Evolutionary conservation across 2,797 vertebrate genomes (phyloP).

Genomic region (Myotis findleyi): DNA sequence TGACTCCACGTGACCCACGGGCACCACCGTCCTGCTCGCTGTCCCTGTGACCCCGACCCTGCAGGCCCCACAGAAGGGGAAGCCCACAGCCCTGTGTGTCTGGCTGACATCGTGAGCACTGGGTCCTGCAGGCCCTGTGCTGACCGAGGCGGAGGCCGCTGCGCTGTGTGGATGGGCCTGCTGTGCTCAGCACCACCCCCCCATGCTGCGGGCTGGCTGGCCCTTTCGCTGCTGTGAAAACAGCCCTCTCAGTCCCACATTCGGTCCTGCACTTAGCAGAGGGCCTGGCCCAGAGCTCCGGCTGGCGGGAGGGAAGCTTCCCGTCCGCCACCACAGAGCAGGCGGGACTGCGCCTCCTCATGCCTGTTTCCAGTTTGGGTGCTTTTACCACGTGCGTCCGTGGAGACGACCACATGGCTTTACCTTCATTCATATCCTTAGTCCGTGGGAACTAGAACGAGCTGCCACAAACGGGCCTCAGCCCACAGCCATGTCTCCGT

Average conservation of each 20-base stretch:
- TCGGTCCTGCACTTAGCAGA: neutral
- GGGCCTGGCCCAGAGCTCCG: neutral
- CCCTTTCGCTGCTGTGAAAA: rapidly evolving
- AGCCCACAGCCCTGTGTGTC: neutral
- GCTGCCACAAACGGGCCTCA: no score
- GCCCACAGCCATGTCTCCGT: no score
- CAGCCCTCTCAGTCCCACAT: neutral
- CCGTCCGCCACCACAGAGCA: neutral
- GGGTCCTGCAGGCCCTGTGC: rapidly evolving
- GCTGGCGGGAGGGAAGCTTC: neutral
- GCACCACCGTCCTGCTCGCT: neutral
- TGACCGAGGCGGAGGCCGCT: neutral
- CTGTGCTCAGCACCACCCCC: neutral
- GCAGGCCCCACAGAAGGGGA: rapidly evolving
- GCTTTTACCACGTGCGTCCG: rapidly evolving
- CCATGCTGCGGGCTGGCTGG: rapidly evolving
- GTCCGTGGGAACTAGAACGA: rapidly evolving
- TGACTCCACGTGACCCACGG: rapidly evolving
- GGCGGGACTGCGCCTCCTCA: no score
- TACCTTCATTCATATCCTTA: rapidly evolving
- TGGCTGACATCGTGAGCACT: rapidly evolving
- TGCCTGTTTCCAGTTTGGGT: neutral
- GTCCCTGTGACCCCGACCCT: neutral
- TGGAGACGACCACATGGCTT: rapidly evolving
- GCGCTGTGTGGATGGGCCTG: rapidly evolving